These are phyloP conservation scores for Mesochorus sp. DNA, from an alignment of 2,888 invertebrate species.

Conservation along the genomic window DNA sequence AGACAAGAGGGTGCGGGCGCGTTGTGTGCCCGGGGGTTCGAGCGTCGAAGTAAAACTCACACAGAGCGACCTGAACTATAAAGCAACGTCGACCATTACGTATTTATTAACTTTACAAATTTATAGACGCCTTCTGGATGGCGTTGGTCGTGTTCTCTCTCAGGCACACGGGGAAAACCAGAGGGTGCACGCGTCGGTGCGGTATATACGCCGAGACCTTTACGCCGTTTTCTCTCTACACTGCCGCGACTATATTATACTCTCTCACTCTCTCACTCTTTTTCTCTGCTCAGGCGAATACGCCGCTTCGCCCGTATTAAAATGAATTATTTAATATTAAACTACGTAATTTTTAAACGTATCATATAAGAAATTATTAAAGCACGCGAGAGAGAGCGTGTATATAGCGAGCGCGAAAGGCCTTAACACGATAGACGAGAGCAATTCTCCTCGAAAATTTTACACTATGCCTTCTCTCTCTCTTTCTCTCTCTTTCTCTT, in stretches of 20 bases:
- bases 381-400: constrained; percentile 20
- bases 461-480: neutral
- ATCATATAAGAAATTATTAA: constrained; percentile 81
- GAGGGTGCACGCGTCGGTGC: constrained; percentile 42
- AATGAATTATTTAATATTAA: constrained; percentile 86
- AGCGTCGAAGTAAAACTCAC: constrained; percentile 63
- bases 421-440: constrained; percentile 46
- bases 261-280: constrained; percentile 20
- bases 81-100: constrained; percentile 81
- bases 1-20: constrained; percentile 54
- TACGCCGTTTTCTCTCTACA: constrained; percentile 29
- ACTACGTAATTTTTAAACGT: constrained; percentile 84
- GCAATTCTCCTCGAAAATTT: constrained; percentile 49
- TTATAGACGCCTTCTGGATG: constrained; percentile 81
- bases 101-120: constrained; percentile 82
- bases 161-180: constrained; percentile 59
- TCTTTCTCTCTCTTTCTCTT: no score
- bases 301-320: constrained; percentile 83
- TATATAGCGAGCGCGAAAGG: constrained; percentile 20
- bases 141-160: constrained; percentile 57
- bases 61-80: constrained; percentile 75
- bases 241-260: constrained; percentile 64
- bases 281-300: constrained; percentile 10
- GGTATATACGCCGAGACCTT: constrained; percentile 46
- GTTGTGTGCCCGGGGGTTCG: constrained; percentile 45